A percentile compares a stretch with the other conserved stretches of the same genome.
These are phyloP conservation scores for human (Homo sapiens) DNA, from an alignment of 2,113 vertebrate genomes.

Conservation along the genomic window DNA sequence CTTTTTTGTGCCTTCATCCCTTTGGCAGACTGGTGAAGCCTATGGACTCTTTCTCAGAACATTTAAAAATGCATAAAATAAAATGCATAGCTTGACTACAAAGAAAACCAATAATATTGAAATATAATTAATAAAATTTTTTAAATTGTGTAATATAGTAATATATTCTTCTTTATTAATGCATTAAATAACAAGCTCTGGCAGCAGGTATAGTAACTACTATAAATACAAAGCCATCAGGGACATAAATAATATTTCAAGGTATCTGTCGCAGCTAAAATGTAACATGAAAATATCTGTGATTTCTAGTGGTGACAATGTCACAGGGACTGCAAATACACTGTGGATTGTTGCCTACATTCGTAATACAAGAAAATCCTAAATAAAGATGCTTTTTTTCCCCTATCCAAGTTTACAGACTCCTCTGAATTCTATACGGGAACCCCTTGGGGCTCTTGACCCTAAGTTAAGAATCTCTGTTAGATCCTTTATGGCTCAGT, in stretches of 20 bases:
- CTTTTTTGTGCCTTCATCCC: neutral
- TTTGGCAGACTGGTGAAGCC: neutral
- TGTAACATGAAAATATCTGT: neutral
- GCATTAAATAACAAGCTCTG: conserved; percentile 22
- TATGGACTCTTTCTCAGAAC: neutral
- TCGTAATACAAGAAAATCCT: neutral
- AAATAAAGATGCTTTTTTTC: neutral
- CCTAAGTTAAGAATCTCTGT: neutral
- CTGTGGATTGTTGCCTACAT: neutral
- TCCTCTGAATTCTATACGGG: neutral
- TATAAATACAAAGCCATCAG: neutral
- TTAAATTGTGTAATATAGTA: neutral
- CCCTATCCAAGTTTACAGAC: neutral
- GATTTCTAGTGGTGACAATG: neutral
- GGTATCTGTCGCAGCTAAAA: neutral
- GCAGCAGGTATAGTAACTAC: neutral
- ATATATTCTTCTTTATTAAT: conserved; percentile 32
- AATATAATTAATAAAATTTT: conserved; percentile 50
- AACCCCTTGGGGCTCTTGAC: neutral
- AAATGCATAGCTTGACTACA: neutral
- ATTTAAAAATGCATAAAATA: conserved; percentile 14
- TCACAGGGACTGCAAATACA: neutral
- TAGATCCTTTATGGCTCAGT: neutral
- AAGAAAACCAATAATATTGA: conserved; percentile 40
- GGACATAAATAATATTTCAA: neutral